phyloP scores from a whole-genome alignment of 2,113 vertebrate species.

The Ptyas mucosa region DNA sequence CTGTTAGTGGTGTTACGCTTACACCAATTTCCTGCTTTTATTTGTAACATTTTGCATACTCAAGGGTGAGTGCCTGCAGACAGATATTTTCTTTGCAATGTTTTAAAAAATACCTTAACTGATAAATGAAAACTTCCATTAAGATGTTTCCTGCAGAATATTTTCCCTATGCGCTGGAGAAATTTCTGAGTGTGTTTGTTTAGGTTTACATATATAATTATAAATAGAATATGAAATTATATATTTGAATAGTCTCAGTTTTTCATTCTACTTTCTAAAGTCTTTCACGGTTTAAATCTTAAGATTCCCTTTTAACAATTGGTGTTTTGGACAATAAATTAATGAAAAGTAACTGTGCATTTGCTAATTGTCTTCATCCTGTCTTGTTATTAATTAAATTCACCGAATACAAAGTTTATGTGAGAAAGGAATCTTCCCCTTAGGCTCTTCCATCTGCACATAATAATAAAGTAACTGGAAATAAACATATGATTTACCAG shows the following conservation, averaged over 20 bases:
- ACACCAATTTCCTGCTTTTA: neutral
- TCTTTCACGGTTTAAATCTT: neutral
- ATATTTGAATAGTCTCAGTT: neutral
- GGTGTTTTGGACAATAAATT: neutral
- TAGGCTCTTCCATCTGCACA: neutral
- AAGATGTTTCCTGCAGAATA: neutral
- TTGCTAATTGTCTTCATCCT: neutral
- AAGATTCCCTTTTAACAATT: neutral
- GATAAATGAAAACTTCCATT: neutral
- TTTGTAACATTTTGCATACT: neutral
- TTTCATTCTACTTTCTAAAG: neutral
- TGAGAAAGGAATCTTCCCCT: neutral
- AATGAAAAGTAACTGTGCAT: neutral
- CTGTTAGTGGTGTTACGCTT: neutral
- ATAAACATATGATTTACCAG: neutral
- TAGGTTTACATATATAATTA: neutral
- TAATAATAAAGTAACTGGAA: neutral
- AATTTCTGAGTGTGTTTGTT: neutral
- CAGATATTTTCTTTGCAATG: neutral
- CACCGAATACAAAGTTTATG: neutral
- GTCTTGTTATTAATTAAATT: constrained; percentile 1
- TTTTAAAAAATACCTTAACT: neutral
- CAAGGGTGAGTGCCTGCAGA: neutral
- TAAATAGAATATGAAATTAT: neutral
- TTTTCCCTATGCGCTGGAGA: no score